These are phyloP conservation scores for Mactromeris polynyma DNA, from an alignment of 2,888 invertebrate species.

Conservation along the genomic window DNA sequence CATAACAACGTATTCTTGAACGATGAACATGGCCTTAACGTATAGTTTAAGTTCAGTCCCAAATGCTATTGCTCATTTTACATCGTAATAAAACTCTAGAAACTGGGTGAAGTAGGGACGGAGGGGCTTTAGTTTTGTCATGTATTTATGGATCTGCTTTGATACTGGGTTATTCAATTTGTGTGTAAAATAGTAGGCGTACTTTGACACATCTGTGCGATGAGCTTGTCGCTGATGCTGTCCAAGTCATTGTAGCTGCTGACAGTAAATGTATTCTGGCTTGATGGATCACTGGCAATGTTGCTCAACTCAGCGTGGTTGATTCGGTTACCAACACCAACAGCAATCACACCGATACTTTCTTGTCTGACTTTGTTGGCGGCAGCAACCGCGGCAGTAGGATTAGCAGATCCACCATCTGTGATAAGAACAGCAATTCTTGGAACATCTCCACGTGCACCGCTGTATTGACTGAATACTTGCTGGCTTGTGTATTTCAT, in stretches of 20 bases:
- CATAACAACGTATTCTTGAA: too few species aligned
- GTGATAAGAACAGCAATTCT: conserved; percentile 76
- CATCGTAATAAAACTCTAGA: too few species aligned
- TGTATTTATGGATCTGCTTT: too few species aligned
- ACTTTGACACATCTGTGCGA: conserved; percentile 75
- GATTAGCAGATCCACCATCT: conserved; percentile 73
- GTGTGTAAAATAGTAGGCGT: not conserved
- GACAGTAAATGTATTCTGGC: conserved; percentile 72
- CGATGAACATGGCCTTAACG: too few species aligned
- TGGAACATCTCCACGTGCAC: conserved; percentile 74
- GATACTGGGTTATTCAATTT: too few species aligned
- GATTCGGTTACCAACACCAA: conserved; percentile 75
- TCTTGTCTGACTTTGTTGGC: conserved; percentile 69
- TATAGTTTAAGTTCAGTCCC: too few species aligned
- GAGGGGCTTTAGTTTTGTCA: too few species aligned
- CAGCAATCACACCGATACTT: conserved; percentile 73
- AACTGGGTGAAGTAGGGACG: too few species aligned
- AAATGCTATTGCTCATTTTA: too few species aligned
- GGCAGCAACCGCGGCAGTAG: conserved; percentile 62
- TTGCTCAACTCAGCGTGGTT: conserved; percentile 71
- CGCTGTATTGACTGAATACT: conserved; percentile 71
- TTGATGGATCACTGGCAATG: conserved; percentile 73
- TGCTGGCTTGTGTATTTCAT: conserved; percentile 71
- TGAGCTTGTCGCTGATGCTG: conserved; percentile 69
- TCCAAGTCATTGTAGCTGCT: conserved; percentile 74